These are phyloP conservation scores for Erebia aethiops DNA, from an alignment of 2,888 invertebrate species.

Conservation along the genomic window DNA sequence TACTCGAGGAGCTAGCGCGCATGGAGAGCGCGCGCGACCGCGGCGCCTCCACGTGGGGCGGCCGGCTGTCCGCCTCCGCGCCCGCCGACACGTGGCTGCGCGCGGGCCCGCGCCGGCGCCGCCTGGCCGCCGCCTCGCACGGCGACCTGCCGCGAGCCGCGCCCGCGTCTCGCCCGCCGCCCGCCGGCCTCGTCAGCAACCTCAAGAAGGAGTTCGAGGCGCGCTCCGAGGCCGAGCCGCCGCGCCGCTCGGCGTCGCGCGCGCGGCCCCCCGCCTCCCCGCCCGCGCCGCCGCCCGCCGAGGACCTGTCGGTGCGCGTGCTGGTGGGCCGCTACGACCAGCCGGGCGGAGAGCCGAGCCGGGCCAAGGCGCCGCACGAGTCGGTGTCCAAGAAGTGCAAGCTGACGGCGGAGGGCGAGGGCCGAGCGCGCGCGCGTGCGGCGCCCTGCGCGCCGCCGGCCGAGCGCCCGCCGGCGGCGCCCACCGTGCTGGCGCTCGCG, in stretches of 20 bases:
- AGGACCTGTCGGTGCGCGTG: slow-evolving; percentile 85
- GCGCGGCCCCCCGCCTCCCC: slow-evolving; percentile 44
- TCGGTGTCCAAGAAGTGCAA: slow-evolving; percentile 45
- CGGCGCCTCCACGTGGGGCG: slow-evolving; percentile 71
- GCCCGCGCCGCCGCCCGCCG: slow-evolving; percentile 58
- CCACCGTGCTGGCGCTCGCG: slow-evolving; percentile 44
- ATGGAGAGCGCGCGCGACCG: slow-evolving; percentile 65
- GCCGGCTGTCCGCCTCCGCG: slow-evolving; percentile 84
- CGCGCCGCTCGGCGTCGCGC: slow-evolving; percentile 49
- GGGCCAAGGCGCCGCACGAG: slow-evolving; percentile 39
- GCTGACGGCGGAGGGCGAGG: slow-evolving; percentile 45
- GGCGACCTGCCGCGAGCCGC: slow-evolving; percentile 70
- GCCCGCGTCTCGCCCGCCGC: slow-evolving; percentile 62
- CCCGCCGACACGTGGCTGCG: slow-evolving; percentile 83
- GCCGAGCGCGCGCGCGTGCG: slow-evolving; percentile 48
- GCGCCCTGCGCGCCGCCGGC: slow-evolving; percentile 52
- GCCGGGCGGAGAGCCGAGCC: slow-evolving; percentile 46
- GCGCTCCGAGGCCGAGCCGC: slow-evolving; percentile 57
- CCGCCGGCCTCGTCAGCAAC: slow-evolving; percentile 91
- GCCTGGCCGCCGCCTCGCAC: slow-evolving; percentile 67
- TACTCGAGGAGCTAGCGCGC: slow-evolving; percentile 80
- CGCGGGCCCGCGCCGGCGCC: slow-evolving; percentile 68
- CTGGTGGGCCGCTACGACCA: slow-evolving; percentile 84
- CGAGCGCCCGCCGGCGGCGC: slow-evolving; percentile 37
- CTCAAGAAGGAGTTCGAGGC: slow-evolving; percentile 95